phyloP scores from a whole-genome alignment of 2,113 vertebrate species.

The Pampusana beccarii region DNA sequence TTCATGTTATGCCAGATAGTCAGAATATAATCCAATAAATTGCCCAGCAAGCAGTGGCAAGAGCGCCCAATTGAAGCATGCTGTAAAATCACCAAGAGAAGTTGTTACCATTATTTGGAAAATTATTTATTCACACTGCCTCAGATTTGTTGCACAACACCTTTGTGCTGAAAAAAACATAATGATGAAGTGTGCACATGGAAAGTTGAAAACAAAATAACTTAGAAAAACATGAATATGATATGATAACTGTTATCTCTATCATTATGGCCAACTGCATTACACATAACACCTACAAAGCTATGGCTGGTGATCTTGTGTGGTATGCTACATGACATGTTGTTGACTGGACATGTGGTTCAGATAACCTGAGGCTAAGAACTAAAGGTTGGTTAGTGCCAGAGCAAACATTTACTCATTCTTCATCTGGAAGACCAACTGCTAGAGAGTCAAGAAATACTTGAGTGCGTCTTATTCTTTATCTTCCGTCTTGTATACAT shows the following conservation, averaged over 20 bases:
- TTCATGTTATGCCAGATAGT: neutral
- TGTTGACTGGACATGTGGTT: neutral
- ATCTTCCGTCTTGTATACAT: neutral
- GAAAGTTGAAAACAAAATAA: neutral
- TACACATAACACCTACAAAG: neutral
- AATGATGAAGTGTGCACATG: neutral
- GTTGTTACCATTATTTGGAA: neutral
- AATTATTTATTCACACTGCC: neutral
- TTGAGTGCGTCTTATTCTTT: neutral
- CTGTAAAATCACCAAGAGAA: neutral
- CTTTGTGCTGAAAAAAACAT: neutral
- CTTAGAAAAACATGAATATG: neutral
- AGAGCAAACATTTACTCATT: neutral
- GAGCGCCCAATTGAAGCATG: neutral
- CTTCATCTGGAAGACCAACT: neutral
- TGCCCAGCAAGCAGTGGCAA: neutral
- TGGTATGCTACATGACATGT: rapidly evolving
- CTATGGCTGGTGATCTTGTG: rapidly evolving
- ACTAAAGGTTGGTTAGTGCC: neutral
- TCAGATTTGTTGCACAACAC: neutral
- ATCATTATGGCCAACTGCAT: neutral
- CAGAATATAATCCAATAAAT: neutral
- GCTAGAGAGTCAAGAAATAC: neutral
- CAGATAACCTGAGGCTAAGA: neutral
- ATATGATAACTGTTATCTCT: neutral